Evolutionary conservation across 2,797 vertebrate species (phyloP), one percentile per base, ranked within the genome.

Genomic region (Characodon lateralis): DNA sequence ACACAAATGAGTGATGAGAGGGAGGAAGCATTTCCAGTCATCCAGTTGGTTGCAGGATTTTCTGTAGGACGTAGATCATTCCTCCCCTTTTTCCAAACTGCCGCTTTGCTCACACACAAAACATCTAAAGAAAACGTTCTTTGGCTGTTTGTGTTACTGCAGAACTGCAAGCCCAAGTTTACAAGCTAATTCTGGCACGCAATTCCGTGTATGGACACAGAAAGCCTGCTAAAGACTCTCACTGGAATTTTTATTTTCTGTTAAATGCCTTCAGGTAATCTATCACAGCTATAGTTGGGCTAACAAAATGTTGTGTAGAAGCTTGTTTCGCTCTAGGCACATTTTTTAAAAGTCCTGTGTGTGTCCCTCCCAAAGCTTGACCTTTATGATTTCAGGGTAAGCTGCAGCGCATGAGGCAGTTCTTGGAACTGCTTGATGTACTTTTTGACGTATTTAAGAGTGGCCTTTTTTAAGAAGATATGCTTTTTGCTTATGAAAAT

Each of bases 21-120:
- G 82, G 76, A 3, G 78, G 79, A 68, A 55, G 6, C 48, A 50
- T 51, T 2, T 85, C 20, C 72, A 63, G 22, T 58, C 46, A 66
- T 83, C 28, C 31, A 80, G 71, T 79, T 85, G 84, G 80, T 74
- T 78, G 77, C 63, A 72, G 77, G 56, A 74, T 77, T 86, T 69
- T 61, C 72, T 80, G 51, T 46, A 72, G 31, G 63, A 71, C 31
- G 61, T 56, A 59, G 56, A 73, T 13, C 5, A 46, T 35, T n/a
- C 78, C 72, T 68, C 74, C 73, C 50, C 22, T 70, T 50, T 51
- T 55, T 51, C 59, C 20, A 39, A 66, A n/a, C 58, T 48, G 18
- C 46, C 71, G 14, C 56, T 35, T 43, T 22, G 59, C 28, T 69
- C 48, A 28, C 39, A 61, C 26, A 68, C 39, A 71, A 72, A 76